Base-by-base conservation (phyloP, 2,888 invertebrate species). In the Drosophila hawaiiensis region DNA sequence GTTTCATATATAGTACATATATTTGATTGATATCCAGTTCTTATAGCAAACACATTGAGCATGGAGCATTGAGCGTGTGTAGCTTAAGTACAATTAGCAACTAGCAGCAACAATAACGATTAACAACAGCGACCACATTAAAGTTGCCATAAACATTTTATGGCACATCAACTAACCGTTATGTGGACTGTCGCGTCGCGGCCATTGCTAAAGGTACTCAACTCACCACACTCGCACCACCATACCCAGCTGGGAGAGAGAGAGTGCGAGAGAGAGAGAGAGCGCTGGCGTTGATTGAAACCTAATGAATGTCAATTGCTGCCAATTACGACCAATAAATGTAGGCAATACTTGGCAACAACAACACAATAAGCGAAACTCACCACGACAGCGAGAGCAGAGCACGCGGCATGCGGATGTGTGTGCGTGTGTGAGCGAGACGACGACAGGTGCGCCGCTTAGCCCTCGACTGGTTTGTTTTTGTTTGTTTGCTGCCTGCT, bases 281-380 rank as follows among this genome's bases (percentile, higher is more conserved):
- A 12, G 60, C 50, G 58, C 71, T 67, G 66, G 58, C 70, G 72
- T 83, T 86, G 82, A 91, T 91, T 89, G 91, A 91, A 91, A 84
- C 78, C 87, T 92, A 92, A 92, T 92, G 88, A 91, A 90, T 92
- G 90, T 90, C 92, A 92, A 92, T 91, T 87, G 91, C 85, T 86
- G 91, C 84, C 91, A 91, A 92, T 92, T 92, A 92, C 82, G 83
- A 87, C 91, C 92, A 92, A 92, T 92, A 92, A 91, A 90, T 92
- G 88, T 82, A 78, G 78, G 83, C 89, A 86, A 78, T 82, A 84
- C 80, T 78, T 60, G 73, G 37, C 67, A 75, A 63, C 74, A 74
- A 59, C 14, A 68, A 53, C 19, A 67, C 37, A 19, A n/a, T 12
- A 56, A 55, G 19, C 29, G 56, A 68, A 81, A 79, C 78, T 78